Conservation (phyloP, 2,888 invertebrate genomes). For the Papilio elwesi region DNA sequence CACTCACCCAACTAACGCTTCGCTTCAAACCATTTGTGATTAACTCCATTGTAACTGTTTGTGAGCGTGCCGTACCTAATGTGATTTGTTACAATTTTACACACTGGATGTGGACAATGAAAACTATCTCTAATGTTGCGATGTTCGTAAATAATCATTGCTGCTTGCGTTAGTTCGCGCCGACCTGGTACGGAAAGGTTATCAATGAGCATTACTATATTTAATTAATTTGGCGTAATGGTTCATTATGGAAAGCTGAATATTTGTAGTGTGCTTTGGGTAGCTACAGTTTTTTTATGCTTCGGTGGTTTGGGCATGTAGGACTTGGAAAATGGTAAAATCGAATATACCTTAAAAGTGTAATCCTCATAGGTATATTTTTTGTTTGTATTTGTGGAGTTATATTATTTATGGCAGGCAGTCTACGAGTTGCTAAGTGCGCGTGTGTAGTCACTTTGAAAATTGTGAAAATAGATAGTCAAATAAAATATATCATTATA, state of each 20-base stretch:
- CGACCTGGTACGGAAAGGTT: slow-evolving; percentile 2
- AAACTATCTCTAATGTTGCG: slow-evolving; percentile 7
- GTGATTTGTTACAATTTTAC: slow-evolving; percentile 43
- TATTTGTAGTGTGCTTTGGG: background rate
- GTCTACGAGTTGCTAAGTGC: no score
- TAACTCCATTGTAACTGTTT: slow-evolving; percentile 56
- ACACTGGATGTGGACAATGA: background rate
- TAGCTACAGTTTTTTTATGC: slow-evolving; percentile 7
- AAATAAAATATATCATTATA: no score
- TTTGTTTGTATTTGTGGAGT: no score
- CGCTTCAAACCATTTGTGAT: slow-evolving; percentile 63
- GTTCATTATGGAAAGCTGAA: background rate
- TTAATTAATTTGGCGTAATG: background rate
- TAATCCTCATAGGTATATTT: no score
- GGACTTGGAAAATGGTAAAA: background rate
- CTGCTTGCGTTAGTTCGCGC: background rate
- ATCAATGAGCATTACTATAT: slow-evolving; percentile 9
- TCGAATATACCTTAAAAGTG: background rate
- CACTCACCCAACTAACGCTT: slow-evolving; percentile 60
- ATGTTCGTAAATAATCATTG: slow-evolving; percentile 11
- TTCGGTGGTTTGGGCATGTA: background rate
- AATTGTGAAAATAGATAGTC: no score
- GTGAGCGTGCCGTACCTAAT: slow-evolving; percentile 77
- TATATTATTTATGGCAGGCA: no score
- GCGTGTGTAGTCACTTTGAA: no score